Percentiles rank a stretch among this genome's conserved stretches.
phyloP scores from a whole-genome alignment of 1,140 invertebrate genomes.

The Anastatus disparis region DNA sequence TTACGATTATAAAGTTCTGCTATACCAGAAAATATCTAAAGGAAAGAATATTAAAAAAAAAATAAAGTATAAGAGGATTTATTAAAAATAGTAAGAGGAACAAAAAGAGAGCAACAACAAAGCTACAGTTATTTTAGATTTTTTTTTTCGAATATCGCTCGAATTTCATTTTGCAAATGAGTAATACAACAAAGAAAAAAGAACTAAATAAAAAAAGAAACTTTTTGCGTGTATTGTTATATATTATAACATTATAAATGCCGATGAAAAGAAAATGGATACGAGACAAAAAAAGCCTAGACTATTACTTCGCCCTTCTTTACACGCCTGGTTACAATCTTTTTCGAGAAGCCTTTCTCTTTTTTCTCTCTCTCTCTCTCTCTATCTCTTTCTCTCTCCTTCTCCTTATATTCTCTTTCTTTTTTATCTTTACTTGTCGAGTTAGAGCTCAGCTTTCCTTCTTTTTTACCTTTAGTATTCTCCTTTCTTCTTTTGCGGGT shows the following conservation, averaged over 20 bases:
- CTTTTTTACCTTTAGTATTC: neutral
- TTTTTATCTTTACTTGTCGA: conserved; percentile 40
- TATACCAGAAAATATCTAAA: conserved; percentile 22
- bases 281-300: conserved; percentile 24
- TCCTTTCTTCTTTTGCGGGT: conserved; percentile 31
- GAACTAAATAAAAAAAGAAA: neutral
- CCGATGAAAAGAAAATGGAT: conserved; percentile 5
- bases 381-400: conserved; percentile 15
- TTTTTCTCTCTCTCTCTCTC: conserved; percentile 31
- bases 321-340: conserved; percentile 27
- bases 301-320: conserved; percentile 32
- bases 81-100: conserved; percentile 4
- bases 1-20: conserved; percentile 9
- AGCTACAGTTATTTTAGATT: conserved; percentile 24
- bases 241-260: conserved; percentile 4
- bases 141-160: no score
- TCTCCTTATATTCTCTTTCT: conserved; percentile 4
- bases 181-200: neutral
- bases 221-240: conserved; percentile 3
- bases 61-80: conserved; percentile 28
- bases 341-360: conserved; percentile 20
- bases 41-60: conserved; percentile 19
- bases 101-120: conserved; percentile 32
- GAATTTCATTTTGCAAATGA: neutral
- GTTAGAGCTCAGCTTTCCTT: neutral